Percentiles rank a stretch among this genome's conserved stretches.
Evolutionary conservation across 2,888 invertebrate species (phyloP).

Genomic region (Bibio marci): DNA sequence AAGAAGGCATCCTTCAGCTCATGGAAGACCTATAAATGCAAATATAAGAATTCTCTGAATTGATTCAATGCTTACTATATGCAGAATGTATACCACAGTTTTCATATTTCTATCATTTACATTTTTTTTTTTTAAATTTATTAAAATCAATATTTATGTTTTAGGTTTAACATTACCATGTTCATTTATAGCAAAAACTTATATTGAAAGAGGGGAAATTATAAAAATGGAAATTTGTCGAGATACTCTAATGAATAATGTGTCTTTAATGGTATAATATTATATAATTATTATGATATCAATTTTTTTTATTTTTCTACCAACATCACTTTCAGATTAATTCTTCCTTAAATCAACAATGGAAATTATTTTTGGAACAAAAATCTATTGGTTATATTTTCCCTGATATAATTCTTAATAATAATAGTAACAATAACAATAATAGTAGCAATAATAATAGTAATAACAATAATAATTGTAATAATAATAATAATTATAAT

Average conservation of each 20-base stretch:
- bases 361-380: constrained; percentile 67
- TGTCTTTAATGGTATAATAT: constrained; percentile 32
- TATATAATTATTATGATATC: background rate
- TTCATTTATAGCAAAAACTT: constrained; percentile 29
- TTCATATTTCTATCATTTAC: background rate
- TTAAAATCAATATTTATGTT: background rate
- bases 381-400: constrained; percentile 56
- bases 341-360: constrained; percentile 54
- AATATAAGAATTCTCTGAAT: too few relatives aligned
- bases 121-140: background rate
- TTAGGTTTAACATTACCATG: constrained; percentile 24
- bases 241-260: constrained; percentile 42
- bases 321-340: constrained; percentile 63
- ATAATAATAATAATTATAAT: background rate
- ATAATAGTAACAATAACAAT: background rate
- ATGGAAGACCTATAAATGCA: too few relatives aligned
- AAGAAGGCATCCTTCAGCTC: too few relatives aligned
- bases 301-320: background rate
- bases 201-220: constrained; percentile 19
- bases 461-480: too few relatives aligned
- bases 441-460: too few relatives aligned
- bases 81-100: background rate
- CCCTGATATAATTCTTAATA: constrained; percentile 27
- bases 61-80: too few relatives aligned
- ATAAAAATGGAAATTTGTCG: constrained; percentile 37